These are phyloP conservation scores for Todus mexicanus DNA, from an alignment of 2,797 vertebrate species.

Conservation along the genomic window DNA sequence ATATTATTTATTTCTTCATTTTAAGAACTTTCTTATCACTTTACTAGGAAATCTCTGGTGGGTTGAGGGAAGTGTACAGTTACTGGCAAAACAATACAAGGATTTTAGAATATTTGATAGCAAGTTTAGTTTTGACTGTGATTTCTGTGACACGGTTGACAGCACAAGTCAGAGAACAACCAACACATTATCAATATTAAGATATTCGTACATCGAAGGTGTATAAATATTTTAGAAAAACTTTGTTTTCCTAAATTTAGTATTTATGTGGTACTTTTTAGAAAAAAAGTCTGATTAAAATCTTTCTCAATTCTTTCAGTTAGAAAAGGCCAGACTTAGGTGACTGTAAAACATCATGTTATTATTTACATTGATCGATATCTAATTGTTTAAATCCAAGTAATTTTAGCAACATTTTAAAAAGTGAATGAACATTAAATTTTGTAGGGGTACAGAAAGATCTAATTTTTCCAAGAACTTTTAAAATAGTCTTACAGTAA, in stretches of 20 bases:
- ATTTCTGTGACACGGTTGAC: background rate
- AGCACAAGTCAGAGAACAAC: background rate
- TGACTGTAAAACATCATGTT: background rate
- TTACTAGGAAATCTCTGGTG: background rate
- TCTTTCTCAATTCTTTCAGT: background rate
- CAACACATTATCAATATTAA: background rate
- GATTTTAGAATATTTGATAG: background rate
- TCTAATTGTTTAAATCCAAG: background rate
- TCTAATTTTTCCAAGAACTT: background rate
- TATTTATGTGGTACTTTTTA: background rate
- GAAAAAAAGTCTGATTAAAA: background rate
- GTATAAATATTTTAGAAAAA: background rate
- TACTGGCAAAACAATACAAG: background rate
- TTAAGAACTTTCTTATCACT: background rate
- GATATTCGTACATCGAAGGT: background rate
- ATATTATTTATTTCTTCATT: background rate
- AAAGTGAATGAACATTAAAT: fast-evolving
- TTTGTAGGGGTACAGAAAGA: background rate
- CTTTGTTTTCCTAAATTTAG: background rate
- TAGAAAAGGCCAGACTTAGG: background rate
- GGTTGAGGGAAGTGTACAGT: background rate
- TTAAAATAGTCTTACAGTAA: background rate
- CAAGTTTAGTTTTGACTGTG: background rate
- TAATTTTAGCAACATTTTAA: background rate
- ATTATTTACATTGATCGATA: background rate